Evolutionary conservation across 1,140 invertebrate species (phyloP), one percentile per base, ranked within the genome.

Genomic region (Drosophila parabipectinata): DNA sequence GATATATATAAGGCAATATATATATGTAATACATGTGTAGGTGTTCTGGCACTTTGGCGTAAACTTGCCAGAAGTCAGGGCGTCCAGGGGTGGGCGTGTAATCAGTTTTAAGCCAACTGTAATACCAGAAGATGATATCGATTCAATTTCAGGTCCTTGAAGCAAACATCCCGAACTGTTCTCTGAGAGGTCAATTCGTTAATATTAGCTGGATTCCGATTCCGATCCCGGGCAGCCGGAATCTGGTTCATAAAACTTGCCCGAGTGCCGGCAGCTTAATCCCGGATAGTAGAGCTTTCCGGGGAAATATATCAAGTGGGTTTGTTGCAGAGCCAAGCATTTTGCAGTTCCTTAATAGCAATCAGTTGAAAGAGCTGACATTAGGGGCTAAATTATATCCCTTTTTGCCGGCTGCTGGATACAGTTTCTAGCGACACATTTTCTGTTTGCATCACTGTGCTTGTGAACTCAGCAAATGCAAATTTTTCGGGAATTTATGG

Each of bases 71-170:
- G 52, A 72, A 72, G 78, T 72, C 63, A 80, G 58, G 69, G 58
- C 69, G 41, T 21, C 21, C 21, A 21, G 54, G 32, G 34, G 32
- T 45, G 44, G 44, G 63, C 57, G 44, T 55, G 68, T 82, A 73
- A 82, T 82, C 79, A 75, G 79, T 78, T 77, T 66, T 82, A 71
- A 82, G 68, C 56, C 74, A 53, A 67, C 67, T 71, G 72, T 79
- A 79, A 79, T 77, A 64, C 68, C 68, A 69, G 32, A 48, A 76
- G 79, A 60, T 80, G 66, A 81, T 72, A 80, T 64, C 72, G 59
- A 72, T 72, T 80, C 66, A 66, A 72, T 73, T 73, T 52, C 45
- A 55, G 48, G 21, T 54, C 47, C 32, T 45, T 21, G 15, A 10
- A n/a, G 15, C 21, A 10, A 21, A 4, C 21, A 53, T 58, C 45